Evolutionary conservation across 2,113 vertebrate species (phyloP).

Genomic region (Paedocypris sp.): DNA sequence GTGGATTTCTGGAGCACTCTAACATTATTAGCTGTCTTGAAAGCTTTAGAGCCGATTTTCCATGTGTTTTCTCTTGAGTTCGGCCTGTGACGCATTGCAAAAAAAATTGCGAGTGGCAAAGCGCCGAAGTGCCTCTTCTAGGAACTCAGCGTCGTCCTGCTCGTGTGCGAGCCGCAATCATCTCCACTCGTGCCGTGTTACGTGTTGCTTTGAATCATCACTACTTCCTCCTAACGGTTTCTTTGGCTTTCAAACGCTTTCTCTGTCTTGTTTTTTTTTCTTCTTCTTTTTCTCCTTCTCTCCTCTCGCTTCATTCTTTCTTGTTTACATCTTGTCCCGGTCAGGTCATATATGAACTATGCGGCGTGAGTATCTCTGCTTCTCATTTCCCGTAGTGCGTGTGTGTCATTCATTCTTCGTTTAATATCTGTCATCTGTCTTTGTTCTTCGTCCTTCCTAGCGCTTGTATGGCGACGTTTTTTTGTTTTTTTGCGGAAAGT

Average conservation of each 20-base stretch:
- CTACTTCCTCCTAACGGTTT: too few relatives aligned
- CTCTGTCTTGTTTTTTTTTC: conserved; percentile 28
- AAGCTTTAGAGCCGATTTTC: too few relatives aligned
- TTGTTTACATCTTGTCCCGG: conserved; percentile 35
- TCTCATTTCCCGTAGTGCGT: neutral
- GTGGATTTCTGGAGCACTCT: too few relatives aligned
- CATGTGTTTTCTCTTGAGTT: neutral
- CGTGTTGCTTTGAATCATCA: neutral
- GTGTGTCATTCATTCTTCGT: neutral
- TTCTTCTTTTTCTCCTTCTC: too few relatives aligned
- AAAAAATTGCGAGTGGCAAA: neutral
- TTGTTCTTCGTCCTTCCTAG: neutral
- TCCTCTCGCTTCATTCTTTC: conserved; percentile 27
- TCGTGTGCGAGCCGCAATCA: neutral
- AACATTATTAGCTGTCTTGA: too few relatives aligned
- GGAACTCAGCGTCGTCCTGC: neutral
- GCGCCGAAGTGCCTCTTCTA: neutral
- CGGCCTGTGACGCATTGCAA: neutral
- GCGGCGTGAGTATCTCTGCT: conserved; percentile 54
- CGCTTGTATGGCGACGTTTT: conserved; percentile 1
- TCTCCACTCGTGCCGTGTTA: neutral
- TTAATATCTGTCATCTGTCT: neutral
- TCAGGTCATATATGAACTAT: conserved; percentile 70
- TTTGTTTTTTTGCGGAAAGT: neutral
- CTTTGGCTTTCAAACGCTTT: conserved; percentile 23